These are phyloP conservation scores for Smithornis capensis DNA, from an alignment of 2,113 vertebrate species.

Conservation along the genomic window DNA sequence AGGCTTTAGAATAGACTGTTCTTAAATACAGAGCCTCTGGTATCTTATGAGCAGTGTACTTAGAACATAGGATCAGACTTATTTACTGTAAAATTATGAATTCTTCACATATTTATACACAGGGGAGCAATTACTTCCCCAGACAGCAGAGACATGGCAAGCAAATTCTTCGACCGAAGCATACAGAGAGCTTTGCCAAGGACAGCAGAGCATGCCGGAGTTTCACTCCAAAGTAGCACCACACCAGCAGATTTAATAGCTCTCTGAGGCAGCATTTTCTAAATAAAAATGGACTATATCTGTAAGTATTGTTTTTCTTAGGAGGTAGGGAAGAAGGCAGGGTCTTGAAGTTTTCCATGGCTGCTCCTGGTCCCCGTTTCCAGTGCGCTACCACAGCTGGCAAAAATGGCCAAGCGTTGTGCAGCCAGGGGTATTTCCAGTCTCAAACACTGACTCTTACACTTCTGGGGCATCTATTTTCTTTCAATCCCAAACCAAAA, in stretches of 20 bases:
- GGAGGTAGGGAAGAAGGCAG: background rate
- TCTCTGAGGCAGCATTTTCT: background rate
- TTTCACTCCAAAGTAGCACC: background rate
- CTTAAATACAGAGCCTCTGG: background rate
- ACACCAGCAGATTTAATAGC: background rate
- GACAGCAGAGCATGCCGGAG: background rate
- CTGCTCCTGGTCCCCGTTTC: background rate
- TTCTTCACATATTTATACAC: background rate
- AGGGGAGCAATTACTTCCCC: background rate
- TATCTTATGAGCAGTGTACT: background rate
- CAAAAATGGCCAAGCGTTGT: accelerated
- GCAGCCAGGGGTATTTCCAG: background rate
- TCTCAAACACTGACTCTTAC: background rate
- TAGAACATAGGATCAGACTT: background rate
- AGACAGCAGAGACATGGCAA: background rate
- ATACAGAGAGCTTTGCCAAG: background rate
- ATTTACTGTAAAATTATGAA: background rate
- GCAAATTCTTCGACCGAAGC: background rate
- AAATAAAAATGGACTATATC: background rate
- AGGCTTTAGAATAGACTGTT: background rate
- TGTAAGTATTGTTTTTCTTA: background rate
- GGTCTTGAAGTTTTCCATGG: background rate
- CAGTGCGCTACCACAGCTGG: background rate
- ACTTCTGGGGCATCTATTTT: background rate
- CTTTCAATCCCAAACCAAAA: background rate